Base-by-base conservation (phyloP, 2,797 vertebrate species). In the Ficedula albicollis region DNA sequence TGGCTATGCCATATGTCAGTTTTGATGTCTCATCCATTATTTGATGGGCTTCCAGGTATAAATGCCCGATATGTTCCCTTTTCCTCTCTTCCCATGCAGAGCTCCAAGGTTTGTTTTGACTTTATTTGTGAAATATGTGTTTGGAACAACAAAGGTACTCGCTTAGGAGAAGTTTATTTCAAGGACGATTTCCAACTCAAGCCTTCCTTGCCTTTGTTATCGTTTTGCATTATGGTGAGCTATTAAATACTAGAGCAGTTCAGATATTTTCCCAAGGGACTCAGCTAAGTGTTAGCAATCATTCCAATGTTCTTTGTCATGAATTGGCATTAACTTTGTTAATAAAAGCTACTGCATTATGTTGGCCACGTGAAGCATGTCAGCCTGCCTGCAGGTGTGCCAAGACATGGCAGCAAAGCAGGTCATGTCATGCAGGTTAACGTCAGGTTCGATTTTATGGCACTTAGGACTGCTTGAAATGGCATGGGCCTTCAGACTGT, bases 1-100 rank as follows among this genome's bases (percentile, higher is more conserved):
- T 93, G 91, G 74, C 94, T 95, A 72, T 87, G 84, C 96, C 68
- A 38, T 96, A 98, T 96, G 97, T 98, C 97, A 97, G 84, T 87
- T 90, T 87, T 51, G 84, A 96, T 96, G 96, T 85, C 86, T 92
- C 55, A 83, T 94, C 96, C 90, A 89, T 97, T 97, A 97, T 92
- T 96, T 87, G 94, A 91, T 91, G 89, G 74, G 48, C 69, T 90
- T 94, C 93, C 72, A 48, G 51, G 90, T 17, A 7, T 90, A 88
- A 94, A 73, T 7, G 66, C 80, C 95, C 91, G 55, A 76, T 80
- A 93, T 6, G 17, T 80, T 78, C 23, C 13, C 21, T 74, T 93
- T 89, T 77, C 41, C 49, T 92, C 43, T 16, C 49, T 44, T 89
- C 78, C 78, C 60, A 60, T 29, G 5, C 64, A 96, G 92, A 86